Percentiles rank a stretch among this genome's conserved stretches.
phyloP scores from a whole-genome alignment of 1,140 invertebrate genomes.

The Bombus balteatus region DNA sequence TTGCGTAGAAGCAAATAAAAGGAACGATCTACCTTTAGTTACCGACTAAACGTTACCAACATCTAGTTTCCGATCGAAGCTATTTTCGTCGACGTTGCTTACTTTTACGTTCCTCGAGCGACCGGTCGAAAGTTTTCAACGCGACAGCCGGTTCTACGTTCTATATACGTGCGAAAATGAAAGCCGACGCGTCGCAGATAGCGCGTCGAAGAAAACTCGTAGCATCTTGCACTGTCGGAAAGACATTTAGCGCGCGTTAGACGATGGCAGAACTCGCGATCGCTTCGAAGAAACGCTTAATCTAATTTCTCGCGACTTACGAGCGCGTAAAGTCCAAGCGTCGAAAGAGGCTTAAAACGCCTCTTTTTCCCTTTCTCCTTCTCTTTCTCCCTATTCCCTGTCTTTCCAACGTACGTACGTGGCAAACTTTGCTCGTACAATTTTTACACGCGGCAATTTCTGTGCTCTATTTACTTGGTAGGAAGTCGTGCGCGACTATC shows the following conservation, averaged over 20 bases:
- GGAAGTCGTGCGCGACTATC: conserved; percentile 10
- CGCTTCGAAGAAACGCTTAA: background rate
- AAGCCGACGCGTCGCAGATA: background rate
- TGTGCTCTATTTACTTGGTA: conserved; percentile 23
- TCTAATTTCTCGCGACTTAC: conserved; percentile 23
- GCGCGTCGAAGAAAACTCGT: background rate
- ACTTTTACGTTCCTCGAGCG: background rate
- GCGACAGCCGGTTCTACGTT: background rate
- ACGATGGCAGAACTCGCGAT: background rate
- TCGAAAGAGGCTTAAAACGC: background rate
- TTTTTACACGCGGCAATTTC: background rate
- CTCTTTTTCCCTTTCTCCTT: background rate
- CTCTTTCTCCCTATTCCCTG: no score
- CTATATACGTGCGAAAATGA: no score
- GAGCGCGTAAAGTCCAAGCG: background rate
- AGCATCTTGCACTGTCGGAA: rapidly evolving
- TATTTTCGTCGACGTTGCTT: background rate
- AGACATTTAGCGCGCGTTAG: background rate
- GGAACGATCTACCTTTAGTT: no score
- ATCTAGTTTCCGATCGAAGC: no score
- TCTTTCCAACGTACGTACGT: background rate
- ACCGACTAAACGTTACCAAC: no score
- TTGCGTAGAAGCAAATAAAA: background rate
- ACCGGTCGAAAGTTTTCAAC: background rate
- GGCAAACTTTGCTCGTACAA: background rate